Evolutionary conservation across 2,888 invertebrate species (phyloP), one percentile per base, ranked within the genome.

Genomic region (Drosophila sordidapex): DNA sequence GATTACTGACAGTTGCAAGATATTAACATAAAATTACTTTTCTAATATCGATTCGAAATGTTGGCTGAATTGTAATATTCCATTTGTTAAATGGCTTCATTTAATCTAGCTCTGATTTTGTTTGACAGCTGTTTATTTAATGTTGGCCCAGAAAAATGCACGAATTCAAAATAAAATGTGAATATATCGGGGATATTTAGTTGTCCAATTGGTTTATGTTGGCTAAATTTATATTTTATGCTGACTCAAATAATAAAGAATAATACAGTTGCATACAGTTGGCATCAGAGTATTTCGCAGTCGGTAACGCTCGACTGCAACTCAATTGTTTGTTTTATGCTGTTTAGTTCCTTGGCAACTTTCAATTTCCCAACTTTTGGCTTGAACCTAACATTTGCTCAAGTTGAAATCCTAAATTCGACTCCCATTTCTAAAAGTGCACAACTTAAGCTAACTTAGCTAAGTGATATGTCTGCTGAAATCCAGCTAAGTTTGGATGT

Each of bases 381-480:
- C 15, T 25, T 15, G 15, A 48, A 2, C 27, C 4, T 2, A 15
- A 18, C 4, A 48, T 48, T 53, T 8, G 1, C 8, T 29, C 5
- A n/a, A 13, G 25, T n/a, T 13, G n/a, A 27, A n/a, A n/a, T 10
- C 5, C 2, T 2, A 21, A 40, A 40, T 29, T n/a, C 18, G 10
- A 53, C 18, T 10, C 8, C 18, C 2, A 53, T 54, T 54, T 54
- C 25, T 1, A 4, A 25, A 33, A 15, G 5, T 38, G 36, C 15
- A 38, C 46, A 46, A 64, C 6, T 21, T 10, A 29, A 40, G 49
- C 21, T 15, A 15, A 35, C 65, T 64, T 66, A 13, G 35, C 2
- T 64, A 52, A 52, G 43, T 66, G 53, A 56, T 56, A 25, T 31
- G 35, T 52, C 25, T 43, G 51, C 51, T 36, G 35, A 66, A 35